phyloP scores from a whole-genome alignment of 2,888 invertebrate species.

The Craniophora ligustri region DNA sequence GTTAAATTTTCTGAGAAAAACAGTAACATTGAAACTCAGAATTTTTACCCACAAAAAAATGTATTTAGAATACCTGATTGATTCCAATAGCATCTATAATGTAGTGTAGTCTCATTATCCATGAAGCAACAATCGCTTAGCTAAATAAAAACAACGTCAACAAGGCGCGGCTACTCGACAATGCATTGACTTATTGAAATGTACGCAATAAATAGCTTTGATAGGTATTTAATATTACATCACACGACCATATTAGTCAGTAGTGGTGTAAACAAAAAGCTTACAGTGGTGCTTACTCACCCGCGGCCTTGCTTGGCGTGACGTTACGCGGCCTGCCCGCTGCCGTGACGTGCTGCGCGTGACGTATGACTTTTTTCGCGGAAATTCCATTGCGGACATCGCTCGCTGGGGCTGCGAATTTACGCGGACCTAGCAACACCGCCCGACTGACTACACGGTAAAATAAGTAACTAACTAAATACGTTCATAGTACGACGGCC shows the following conservation, averaged over 20 bases:
- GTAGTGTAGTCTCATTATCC: constrained; percentile 3
- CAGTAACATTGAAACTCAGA: constrained; percentile 40
- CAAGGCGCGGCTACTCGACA: not conserved
- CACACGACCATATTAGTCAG: constrained; percentile 62
- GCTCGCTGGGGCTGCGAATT: constrained; percentile 65
- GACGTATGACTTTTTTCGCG: constrained; percentile 85
- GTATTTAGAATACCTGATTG: constrained; percentile 32
- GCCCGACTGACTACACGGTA: constrained; percentile 7
- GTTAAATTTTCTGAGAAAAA: constrained; percentile 53
- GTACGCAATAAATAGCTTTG: constrained; percentile 16
- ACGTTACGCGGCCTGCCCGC: constrained; percentile 71
- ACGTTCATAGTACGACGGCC: too few species aligned
- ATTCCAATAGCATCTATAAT: constrained; percentile 25
- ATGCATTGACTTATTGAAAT: constrained; percentile 16
- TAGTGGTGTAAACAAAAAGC: constrained; percentile 64
- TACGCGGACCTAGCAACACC: constrained; percentile 40
- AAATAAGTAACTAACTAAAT: too few species aligned
- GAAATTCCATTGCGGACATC: constrained; percentile 82
- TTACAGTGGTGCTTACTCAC: constrained; percentile 62
- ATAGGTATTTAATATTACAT: constrained; percentile 36
- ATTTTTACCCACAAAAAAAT: constrained; percentile 24
- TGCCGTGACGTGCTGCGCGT: constrained; percentile 68
- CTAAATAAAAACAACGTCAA: not conserved
- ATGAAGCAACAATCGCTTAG: not conserved
- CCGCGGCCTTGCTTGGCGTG: constrained; percentile 77